Evolutionary conservation across 2,113 vertebrate genomes (phyloP).

Genomic region (Chloroceryle aenea): DNA sequence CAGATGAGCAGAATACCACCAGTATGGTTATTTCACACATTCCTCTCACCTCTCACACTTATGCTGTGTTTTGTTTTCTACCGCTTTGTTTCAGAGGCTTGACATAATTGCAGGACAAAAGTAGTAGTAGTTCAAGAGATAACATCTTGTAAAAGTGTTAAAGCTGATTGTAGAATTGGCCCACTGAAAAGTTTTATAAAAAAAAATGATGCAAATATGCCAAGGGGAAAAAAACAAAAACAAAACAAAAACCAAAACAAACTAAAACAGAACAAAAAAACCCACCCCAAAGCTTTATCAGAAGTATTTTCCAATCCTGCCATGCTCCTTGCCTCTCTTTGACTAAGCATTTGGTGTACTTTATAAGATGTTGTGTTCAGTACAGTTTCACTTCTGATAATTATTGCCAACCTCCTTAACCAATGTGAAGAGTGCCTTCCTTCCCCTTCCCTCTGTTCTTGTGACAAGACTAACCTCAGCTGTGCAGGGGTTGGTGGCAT

Average conservation of each 20-base stretch:
- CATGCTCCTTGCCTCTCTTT: background rate
- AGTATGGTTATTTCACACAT: background rate
- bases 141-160: background rate
- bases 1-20: background rate
- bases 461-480: constrained; percentile 78
- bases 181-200: background rate
- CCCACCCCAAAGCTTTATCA: background rate
- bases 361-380: background rate
- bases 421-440: constrained; percentile 58
- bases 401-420: constrained; percentile 72
- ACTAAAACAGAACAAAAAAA: background rate
- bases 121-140: background rate
- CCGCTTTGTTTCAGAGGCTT: background rate
- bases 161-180: background rate
- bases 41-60: background rate
- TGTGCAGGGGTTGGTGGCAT: constrained; percentile 76
- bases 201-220: background rate
- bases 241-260: background rate
- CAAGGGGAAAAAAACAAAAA: background rate
- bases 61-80: background rate
- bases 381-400: background rate
- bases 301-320: background rate
- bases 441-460: constrained; percentile 47
- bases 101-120: background rate
- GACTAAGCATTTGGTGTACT: background rate